Evolutionary conservation across 92 coral and sea anemone species (phyloP).

Genomic region (Bergia sp.): DNA sequence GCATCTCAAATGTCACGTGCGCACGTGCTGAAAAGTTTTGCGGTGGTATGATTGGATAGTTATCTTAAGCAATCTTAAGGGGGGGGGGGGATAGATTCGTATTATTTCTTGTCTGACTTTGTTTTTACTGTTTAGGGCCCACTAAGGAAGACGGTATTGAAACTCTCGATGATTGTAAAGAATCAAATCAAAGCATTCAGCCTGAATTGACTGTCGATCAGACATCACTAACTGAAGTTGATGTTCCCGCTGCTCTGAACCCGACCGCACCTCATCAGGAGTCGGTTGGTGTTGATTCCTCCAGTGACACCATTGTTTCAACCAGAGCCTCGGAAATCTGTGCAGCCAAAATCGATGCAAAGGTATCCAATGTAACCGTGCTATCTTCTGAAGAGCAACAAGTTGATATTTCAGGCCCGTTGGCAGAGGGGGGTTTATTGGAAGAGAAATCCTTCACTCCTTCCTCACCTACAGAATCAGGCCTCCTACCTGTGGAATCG

Average conservation of each 20-base stretch:
- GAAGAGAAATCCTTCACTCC: slow-evolving; percentile 6
- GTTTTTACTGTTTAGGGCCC: background rate
- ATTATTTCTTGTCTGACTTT: background rate
- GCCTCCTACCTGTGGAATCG: background rate
- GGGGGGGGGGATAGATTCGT: background rate
- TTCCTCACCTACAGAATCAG: background rate
- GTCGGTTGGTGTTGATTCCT: background rate
- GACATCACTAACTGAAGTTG: background rate
- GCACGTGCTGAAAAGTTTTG: too few relatives aligned
- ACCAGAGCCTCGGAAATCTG: background rate
- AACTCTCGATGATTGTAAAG: background rate
- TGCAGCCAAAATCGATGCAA: slow-evolving; percentile 38
- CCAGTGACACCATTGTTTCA: background rate
- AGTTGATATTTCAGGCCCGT: background rate
- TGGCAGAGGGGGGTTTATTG: background rate
- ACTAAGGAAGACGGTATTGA: slow-evolving; percentile 4
- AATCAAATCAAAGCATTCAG: background rate
- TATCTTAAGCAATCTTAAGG: background rate
- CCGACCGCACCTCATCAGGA: background rate
- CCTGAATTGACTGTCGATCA: background rate
- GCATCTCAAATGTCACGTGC: too few relatives aligned
- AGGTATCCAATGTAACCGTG: slow-evolving; percentile 33
- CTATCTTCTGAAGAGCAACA: slow-evolving; percentile 21
- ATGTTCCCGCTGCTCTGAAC: background rate
- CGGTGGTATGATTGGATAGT: too few relatives aligned